These are phyloP conservation scores for Stomorhina lunata DNA, from an alignment of 2,888 invertebrate genomes.

Conservation along the genomic window DNA sequence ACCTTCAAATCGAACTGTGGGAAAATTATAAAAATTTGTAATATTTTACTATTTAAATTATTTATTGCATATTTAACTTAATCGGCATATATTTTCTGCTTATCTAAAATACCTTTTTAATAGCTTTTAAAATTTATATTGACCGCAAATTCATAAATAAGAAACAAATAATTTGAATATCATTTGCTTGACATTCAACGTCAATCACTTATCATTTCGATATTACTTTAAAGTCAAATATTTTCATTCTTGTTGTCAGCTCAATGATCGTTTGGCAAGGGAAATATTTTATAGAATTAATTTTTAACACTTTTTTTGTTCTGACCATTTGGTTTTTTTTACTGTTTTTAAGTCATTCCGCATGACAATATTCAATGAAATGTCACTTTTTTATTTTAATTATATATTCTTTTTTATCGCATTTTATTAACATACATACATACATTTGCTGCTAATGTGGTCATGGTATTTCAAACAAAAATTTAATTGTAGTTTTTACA, in stretches of 20 bases:
- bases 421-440: background rate
- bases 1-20: background rate
- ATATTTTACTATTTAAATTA: background rate
- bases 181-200: slow-evolving; percentile 59
- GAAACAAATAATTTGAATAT: slow-evolving; percentile 45
- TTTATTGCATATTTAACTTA: background rate
- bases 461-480: background rate
- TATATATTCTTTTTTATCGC: slow-evolving; percentile 10
- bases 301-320: slow-evolving; percentile 18
- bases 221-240: slow-evolving; percentile 25
- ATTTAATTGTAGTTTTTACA: background rate
- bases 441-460: background rate
- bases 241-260: slow-evolving; percentile 27
- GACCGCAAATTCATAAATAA: slow-evolving; percentile 15
- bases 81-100: background rate
- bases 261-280: slow-evolving; percentile 38
- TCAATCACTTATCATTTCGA: slow-evolving; percentile 58
- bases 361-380: slow-evolving; percentile 55
- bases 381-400: slow-evolving; percentile 5
- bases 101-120: slow-evolving; percentile 36
- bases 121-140: slow-evolving; percentile 28
- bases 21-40: background rate
- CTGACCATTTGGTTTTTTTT: slow-evolving; percentile 21
- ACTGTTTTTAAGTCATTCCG: slow-evolving; percentile 45
- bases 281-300: background rate